phyloP scores from a whole-genome alignment of 1,140 invertebrate species.

The Mycetomoellerius zeteki region DNA sequence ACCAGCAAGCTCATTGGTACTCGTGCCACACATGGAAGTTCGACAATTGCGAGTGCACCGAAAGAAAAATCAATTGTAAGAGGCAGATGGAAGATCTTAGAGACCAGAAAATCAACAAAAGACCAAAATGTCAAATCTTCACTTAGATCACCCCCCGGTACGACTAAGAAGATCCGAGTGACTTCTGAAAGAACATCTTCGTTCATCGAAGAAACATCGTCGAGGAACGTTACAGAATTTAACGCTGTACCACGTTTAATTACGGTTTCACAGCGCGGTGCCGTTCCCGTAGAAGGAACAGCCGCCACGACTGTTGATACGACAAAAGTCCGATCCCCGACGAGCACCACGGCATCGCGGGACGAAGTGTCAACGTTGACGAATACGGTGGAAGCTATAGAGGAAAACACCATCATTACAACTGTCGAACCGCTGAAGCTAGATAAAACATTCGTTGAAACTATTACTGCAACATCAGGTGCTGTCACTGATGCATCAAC shows the following conservation, averaged over 20 bases:
- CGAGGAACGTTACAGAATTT: slow-evolving; percentile 20
- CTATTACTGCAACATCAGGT: neutral
- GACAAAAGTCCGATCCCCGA: slow-evolving; percentile 59
- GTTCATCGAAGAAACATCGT: slow-evolving; percentile 14
- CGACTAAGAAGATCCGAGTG: slow-evolving; percentile 50
- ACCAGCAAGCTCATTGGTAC: slow-evolving; percentile 23
- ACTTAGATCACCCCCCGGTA: neutral
- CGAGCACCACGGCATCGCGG: slow-evolving; percentile 45
- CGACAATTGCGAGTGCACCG: neutral
- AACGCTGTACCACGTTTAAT: slow-evolving; percentile 21
- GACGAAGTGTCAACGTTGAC: slow-evolving; percentile 53
- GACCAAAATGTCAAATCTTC: neutral
- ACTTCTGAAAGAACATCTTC: slow-evolving; percentile 55
- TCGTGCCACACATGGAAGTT: neutral
- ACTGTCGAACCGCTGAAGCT: slow-evolving; percentile 8
- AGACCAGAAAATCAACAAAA: slow-evolving; percentile 10
- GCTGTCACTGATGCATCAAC: neutral
- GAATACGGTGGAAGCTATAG: slow-evolving; percentile 1
- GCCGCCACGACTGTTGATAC: slow-evolving; percentile 48
- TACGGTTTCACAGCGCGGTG: neutral
- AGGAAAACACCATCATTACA: slow-evolving; percentile 28
- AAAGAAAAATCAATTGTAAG: slow-evolving; percentile 26
- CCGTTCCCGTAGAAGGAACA: slow-evolving; percentile 31
- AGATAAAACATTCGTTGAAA: neutral
- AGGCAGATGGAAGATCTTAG: slow-evolving; percentile 38